Evolutionary conservation across 2,888 invertebrate genomes (phyloP).

Genomic region (Gisinianus flammeolus): DNA sequence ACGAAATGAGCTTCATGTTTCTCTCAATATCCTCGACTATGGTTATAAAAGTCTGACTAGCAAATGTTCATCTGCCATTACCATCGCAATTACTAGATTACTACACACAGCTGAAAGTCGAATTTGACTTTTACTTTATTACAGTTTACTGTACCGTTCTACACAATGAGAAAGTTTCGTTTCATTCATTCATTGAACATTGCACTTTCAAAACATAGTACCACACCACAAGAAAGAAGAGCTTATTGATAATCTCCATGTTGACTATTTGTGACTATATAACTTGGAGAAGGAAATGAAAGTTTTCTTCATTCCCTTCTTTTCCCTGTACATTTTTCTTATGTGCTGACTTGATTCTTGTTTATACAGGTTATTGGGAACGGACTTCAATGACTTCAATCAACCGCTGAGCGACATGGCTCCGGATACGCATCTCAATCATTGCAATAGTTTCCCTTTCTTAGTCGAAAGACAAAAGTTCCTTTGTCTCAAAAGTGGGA

Average conservation of each 20-base stretch:
- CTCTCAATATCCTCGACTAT: not conserved
- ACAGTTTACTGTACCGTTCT: not conserved
- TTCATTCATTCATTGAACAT: not conserved
- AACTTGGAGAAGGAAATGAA: no score
- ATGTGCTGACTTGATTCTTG: no score
- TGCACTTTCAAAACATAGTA: no score
- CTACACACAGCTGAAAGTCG: not conserved
- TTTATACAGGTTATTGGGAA: constrained; percentile 57
- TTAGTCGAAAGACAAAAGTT: constrained; percentile 74
- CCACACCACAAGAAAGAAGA: no score
- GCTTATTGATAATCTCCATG: no score
- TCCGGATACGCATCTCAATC: constrained; percentile 60
- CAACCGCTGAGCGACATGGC: constrained; percentile 52
- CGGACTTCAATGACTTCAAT: constrained; percentile 53
- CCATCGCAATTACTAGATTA: not conserved
- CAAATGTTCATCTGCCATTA: not conserved
- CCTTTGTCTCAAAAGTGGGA: constrained; percentile 74
- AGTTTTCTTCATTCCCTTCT: constrained; percentile 1
- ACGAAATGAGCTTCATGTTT: constrained; percentile 24
- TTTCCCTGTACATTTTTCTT: no score
- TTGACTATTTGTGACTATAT: no score
- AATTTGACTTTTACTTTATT: not conserved
- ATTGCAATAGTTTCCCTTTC: constrained; percentile 73
- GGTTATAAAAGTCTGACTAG: not conserved
- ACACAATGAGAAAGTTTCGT: not conserved